Evolutionary conservation across 2,888 invertebrate genomes (phyloP), one percentile per base, ranked within the genome.

Genomic region (Drosophila lutescens): DNA sequence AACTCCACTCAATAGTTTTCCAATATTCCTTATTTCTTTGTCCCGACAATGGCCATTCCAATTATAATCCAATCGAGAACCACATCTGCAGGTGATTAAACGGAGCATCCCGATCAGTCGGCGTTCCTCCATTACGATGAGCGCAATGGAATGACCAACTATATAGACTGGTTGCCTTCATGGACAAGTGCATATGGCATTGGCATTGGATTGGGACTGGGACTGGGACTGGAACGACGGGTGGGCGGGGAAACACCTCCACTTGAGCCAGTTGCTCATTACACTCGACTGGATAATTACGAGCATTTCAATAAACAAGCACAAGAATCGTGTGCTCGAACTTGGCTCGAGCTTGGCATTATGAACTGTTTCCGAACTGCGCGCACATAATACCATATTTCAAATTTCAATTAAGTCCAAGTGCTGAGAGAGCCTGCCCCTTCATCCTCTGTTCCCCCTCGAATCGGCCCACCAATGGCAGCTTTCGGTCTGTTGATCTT

Each of bases 301-400:
- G 62, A 41, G 62, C 62, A 61, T 85, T 85, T 88, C 86, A 88
- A 85, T 88, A 88, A 88, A 83, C 85, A 86, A 79, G 66, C 46
- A 53, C 46, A 54, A 36, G 74, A 77, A 65, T 57, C 66, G 77
- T 67, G 76, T 70, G 70, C 70, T 74, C 66, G 73, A 73, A 73
- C 68, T 69, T 69, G 74, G 69, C 58, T 77, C 74, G 74, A 80
- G 68, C 30, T 61, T 65, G 72, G 80, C 71, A 82, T 81, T 81
- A 83, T 86, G 80, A 89, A 88, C 89, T 85, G 87, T 81, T 80
- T 83, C 76, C 74, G 84, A 88, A 88, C 84, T 68, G 63, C 79
- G 82, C 87, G 77, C 90, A 90, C 91, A 90, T 90, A 89, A 90
- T 88, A 86, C 88, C 77, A 85, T 90, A 90, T 90, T 90, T 90